phyloP scores from a whole-genome alignment of 2,888 invertebrate genomes.

The Cloeon dipterum region DNA sequence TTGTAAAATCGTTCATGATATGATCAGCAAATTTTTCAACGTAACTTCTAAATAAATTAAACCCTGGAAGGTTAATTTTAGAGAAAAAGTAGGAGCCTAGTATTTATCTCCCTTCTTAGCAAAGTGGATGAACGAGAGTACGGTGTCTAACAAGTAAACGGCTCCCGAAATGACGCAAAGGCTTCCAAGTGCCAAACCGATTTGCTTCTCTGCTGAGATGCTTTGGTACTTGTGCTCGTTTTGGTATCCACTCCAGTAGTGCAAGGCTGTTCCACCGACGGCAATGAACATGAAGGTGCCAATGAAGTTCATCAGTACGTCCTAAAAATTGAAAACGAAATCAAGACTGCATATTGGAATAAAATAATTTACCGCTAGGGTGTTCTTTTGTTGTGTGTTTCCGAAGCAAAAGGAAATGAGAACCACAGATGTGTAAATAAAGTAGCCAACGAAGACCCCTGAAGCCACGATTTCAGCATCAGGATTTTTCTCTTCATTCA shows the following conservation, averaged over 20 bases:
- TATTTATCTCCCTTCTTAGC: constrained; percentile 21
- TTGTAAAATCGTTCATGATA: too few relatives aligned
- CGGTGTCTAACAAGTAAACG: constrained; percentile 55
- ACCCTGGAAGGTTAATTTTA: too few relatives aligned
- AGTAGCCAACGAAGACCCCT: constrained; percentile 65
- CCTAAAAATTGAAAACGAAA: constrained; percentile 26
- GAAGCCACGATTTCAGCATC: constrained; percentile 75
- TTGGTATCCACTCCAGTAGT: constrained; percentile 76
- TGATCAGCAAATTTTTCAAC: too few relatives aligned
- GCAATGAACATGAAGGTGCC: constrained; percentile 68
- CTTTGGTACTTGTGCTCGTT: constrained; percentile 52
- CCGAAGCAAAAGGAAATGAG: constrained; percentile 54
- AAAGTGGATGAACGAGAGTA: constrained; percentile 48
- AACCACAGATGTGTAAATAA: constrained; percentile 60
- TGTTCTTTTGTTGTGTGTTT: constrained; percentile 54
- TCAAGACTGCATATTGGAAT: constrained; percentile 3
- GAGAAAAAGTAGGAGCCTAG: too few relatives aligned
- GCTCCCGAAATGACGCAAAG: constrained; percentile 60
- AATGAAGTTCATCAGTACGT: constrained; percentile 70
- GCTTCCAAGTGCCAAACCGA: constrained; percentile 59
- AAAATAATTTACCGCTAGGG: constrained; percentile 21
- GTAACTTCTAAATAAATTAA: too few relatives aligned
- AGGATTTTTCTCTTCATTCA: constrained; percentile 69
- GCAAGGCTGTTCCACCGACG: constrained; percentile 63
- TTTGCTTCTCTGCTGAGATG: constrained; percentile 51